Conservation (phyloP, 64 coral and sea anemone genomes). For the Montipora cactus region DNA sequence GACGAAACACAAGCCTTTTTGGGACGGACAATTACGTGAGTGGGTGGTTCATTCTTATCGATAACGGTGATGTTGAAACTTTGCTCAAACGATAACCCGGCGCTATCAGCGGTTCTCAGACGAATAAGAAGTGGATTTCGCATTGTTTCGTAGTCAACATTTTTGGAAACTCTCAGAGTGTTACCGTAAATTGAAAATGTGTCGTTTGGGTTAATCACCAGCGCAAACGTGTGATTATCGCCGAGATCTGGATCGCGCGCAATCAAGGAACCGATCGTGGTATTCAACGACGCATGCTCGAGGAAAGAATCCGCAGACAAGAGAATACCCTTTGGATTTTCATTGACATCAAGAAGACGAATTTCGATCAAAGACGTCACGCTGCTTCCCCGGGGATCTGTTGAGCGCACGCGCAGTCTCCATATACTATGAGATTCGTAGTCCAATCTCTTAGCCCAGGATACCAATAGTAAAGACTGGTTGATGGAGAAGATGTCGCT, state of each 20-base stretch:
- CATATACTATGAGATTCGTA: constrained; percentile 61
- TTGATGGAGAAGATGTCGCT: constrained; percentile 46
- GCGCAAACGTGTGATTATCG: constrained; percentile 76
- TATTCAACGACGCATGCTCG: constrained; percentile 74
- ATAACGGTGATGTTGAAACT: constrained; percentile 67
- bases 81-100: constrained; percentile 45
- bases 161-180: constrained; percentile 42
- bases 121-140: neutral
- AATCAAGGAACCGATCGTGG: constrained; percentile 69
- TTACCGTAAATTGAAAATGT: constrained; percentile 39
- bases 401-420: constrained; percentile 53
- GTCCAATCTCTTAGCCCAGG: constrained; percentile 48
- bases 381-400: constrained; percentile 58
- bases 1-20: constrained; percentile 17
- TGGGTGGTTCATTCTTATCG: constrained; percentile 80
- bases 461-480: constrained; percentile 57
- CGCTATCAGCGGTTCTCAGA: constrained; percentile 56
- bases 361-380: constrained; percentile 69
- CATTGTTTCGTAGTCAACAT: constrained; percentile 64
- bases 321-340: constrained; percentile 69
- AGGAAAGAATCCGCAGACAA: constrained; percentile 67
- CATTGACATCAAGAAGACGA: constrained; percentile 76
- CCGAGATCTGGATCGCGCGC: constrained; percentile 72
- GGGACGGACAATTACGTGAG: constrained; percentile 25
- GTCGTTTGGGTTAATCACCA: constrained; percentile 54